phyloP scores from a whole-genome alignment of 2,113 vertebrate species.

The Micromys minutus region DNA sequence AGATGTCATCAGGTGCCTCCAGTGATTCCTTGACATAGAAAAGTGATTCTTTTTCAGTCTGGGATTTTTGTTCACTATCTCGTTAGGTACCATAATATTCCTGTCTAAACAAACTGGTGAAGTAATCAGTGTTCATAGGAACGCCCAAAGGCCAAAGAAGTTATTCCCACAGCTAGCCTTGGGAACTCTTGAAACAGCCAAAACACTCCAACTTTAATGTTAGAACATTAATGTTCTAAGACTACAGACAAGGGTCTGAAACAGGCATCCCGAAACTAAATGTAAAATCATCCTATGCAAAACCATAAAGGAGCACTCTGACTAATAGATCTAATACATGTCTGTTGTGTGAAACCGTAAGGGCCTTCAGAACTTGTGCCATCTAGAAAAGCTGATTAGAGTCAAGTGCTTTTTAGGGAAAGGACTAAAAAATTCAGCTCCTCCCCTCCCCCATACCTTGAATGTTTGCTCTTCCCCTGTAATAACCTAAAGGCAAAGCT shows the following conservation, averaged over 20 bases:
- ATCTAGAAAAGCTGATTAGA: background rate
- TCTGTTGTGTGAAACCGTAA: background rate
- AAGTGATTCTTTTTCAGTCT: background rate
- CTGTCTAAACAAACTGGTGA: background rate
- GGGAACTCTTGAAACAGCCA: background rate
- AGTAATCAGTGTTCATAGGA: background rate
- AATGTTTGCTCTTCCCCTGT: background rate
- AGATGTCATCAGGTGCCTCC: background rate
- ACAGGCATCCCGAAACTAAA: background rate
- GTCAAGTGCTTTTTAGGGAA: background rate
- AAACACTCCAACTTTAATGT: background rate
- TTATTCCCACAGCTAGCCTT: background rate
- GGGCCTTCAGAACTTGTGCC: background rate
- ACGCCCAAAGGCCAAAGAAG: background rate
- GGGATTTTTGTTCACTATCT: background rate
- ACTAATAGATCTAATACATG: background rate
- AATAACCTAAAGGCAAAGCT: background rate
- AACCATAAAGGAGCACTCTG: background rate
- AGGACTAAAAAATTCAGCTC: background rate
- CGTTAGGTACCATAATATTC: background rate
- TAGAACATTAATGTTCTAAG: background rate
- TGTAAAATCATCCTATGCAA: background rate
- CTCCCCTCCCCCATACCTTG: background rate
- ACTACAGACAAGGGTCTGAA: background rate
- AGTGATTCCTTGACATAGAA: background rate